A percentile compares a stretch with the other conserved stretches of the same genome.
These are phyloP conservation scores for Cyrtonyx montezumae DNA, from an alignment of 2,113 vertebrate species.

Conservation along the genomic window DNA sequence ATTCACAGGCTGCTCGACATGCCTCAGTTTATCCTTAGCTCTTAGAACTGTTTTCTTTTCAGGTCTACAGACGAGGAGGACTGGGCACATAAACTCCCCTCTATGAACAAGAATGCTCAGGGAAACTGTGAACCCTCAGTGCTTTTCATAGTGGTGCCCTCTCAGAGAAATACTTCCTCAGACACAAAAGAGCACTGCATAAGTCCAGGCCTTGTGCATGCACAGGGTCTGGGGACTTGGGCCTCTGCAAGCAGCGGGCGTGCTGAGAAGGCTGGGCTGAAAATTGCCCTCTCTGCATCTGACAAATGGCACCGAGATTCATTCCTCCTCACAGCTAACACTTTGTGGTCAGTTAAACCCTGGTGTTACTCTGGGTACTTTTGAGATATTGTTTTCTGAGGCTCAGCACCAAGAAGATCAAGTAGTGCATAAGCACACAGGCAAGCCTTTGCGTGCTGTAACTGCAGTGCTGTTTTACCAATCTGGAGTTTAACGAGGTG, in stretches of 20 bases:
- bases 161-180: background rate
- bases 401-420: background rate
- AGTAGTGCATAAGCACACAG: background rate
- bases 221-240: background rate
- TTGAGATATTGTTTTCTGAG: background rate
- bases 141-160: background rate
- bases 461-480: background rate
- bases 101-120: background rate
- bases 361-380: background rate
- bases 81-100: background rate
- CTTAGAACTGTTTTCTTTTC: background rate
- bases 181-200: accelerated
- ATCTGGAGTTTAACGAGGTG: background rate
- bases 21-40: background rate
- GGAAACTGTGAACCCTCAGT: background rate
- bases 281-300: background rate
- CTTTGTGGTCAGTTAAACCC: background rate
- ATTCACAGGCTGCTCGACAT: background rate
- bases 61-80: background rate
- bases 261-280: background rate
- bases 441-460: background rate
- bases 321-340: background rate
- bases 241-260: background rate
- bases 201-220: background rate
- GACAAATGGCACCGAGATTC: background rate